Conservation (phyloP, 2,797 vertebrate species). For the Sebastes cheni region DNA sequence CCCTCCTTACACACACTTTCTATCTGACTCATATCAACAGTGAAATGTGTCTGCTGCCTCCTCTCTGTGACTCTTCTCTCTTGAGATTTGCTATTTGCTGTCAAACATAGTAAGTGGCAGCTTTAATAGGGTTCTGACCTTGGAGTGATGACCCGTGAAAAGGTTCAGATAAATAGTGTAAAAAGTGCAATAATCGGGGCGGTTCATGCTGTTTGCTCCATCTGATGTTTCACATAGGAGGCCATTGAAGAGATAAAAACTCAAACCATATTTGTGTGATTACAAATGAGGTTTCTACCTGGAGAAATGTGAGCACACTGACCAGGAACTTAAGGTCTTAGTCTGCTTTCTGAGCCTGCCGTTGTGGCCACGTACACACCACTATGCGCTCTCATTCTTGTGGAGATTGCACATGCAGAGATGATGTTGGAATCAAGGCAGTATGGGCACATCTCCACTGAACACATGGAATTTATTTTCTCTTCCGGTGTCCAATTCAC, state of each 20-base stretch:
- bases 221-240: not conserved
- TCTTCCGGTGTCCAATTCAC: not conserved
- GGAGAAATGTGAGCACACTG: not conserved
- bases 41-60: not conserved
- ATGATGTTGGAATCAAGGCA: not conserved
- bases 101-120: not conserved
- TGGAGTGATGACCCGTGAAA: not conserved
- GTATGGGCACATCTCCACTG: not conserved
- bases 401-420: not conserved
- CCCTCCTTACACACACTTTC: not conserved
- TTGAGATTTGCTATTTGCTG: slow-evolving; percentile 1
- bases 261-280: not conserved
- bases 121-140: slow-evolving; percentile 2
- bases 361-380: no score
- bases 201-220: not conserved
- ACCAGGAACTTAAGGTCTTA: not conserved
- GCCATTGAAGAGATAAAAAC: not conserved
- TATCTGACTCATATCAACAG: not conserved
- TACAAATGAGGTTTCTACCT: not conserved
- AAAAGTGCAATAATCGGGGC: not conserved
- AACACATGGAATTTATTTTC: not conserved
- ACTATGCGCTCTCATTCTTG: not conserved
- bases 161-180: not conserved
- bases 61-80: not conserved
- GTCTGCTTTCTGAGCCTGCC: not conserved